Conservation (phyloP, 2,113 vertebrate species). For the Bubo scandiacus region DNA sequence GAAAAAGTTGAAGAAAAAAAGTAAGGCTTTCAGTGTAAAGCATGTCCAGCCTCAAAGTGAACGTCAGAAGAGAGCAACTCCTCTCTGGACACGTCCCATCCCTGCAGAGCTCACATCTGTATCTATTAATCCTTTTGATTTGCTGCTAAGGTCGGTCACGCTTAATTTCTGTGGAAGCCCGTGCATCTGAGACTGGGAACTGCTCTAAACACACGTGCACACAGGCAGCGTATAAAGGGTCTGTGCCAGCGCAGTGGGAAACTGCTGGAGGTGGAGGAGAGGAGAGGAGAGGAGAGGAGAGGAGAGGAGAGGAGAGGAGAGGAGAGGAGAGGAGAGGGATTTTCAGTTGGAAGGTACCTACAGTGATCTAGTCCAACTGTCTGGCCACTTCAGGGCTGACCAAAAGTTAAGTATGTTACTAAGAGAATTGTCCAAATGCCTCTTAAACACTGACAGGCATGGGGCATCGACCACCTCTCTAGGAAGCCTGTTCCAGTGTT, state of each 20-base stretch:
- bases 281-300: no score
- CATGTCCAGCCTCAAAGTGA: not conserved
- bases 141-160: not conserved
- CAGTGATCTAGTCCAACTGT: not conserved
- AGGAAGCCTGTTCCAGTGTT: not conserved
- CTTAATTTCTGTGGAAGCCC: no score
- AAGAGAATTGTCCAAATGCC: not conserved
- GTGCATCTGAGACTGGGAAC: no score
- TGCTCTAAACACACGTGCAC: no score
- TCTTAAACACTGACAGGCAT: not conserved
- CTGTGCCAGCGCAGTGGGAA: no score
- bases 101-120: not conserved
- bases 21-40: not conserved
- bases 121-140: not conserved
- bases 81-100: not conserved
- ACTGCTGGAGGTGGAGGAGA: no score
- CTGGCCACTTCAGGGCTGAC: not conserved
- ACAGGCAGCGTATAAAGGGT: no score
- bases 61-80: not conserved
- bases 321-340: no score
- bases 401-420: not conserved
- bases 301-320: no score
- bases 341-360: not conserved
- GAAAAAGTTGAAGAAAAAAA: not conserved
- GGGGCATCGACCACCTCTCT: not conserved